phyloP scores from a whole-genome alignment of 2,797 vertebrate species.

The Acanthornis magna region DNA sequence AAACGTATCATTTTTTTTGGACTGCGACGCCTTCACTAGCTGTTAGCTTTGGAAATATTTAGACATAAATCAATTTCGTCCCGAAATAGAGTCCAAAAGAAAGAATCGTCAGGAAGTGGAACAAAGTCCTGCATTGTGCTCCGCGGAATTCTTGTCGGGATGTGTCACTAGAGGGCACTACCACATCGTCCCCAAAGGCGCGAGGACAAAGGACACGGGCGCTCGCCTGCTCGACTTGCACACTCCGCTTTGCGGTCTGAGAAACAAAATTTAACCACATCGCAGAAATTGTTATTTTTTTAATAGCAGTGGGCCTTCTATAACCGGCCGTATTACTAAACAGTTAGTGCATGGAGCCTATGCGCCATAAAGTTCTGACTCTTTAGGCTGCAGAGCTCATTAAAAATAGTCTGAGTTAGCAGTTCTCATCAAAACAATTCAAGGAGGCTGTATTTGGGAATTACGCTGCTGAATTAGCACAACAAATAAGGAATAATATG shows the following conservation, averaged over 20 bases:
- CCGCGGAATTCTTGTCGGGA: not conserved
- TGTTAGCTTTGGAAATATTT: conserved; percentile 44
- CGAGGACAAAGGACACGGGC: conserved; percentile 71
- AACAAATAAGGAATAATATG: conserved; percentile 56
- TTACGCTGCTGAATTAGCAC: conserved; percentile 46
- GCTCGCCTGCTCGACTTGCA: conserved; percentile 51
- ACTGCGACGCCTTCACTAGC: not conserved
- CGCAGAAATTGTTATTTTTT: not conserved
- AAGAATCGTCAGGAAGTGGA: not conserved
- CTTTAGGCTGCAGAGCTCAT: not conserved
- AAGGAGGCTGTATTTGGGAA: conserved; percentile 43
- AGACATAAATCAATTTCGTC: conserved; percentile 3
- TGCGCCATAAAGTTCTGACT: not conserved
- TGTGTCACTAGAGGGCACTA: conserved; percentile 88
- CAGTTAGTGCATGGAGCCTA: not conserved
- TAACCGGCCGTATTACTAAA: not conserved
- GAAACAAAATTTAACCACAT: conserved; percentile 42
- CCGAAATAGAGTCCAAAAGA: conserved; percentile 7
- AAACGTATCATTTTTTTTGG: not conserved
- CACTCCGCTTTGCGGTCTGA: not conserved
- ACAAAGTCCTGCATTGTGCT: conserved; percentile 1
- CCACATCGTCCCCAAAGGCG: conserved; percentile 80
- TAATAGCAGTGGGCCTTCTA: not conserved
- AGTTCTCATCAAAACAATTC: conserved; percentile 49
- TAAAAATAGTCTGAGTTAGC: conserved; percentile 54